phyloP scores from a whole-genome alignment of 1,140 invertebrate genomes.

The Rhagoletis pomonella region DNA sequence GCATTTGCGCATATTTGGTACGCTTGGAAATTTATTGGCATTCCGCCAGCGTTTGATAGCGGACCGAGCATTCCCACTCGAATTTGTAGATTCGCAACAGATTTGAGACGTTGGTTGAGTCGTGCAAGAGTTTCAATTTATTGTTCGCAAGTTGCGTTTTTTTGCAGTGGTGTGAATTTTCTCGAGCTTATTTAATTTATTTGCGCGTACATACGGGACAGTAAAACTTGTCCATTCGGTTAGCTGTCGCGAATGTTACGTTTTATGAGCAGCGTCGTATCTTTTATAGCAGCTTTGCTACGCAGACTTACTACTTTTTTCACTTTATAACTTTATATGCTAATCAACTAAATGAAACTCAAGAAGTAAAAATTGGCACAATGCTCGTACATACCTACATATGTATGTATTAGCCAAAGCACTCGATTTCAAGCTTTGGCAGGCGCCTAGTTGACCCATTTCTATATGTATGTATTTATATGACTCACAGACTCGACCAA shows the following conservation, averaged over 20 bases:
- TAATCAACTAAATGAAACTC: conserved; percentile 26
- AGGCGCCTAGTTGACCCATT: background rate
- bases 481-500: background rate
- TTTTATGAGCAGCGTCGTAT: background rate
- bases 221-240: background rate
- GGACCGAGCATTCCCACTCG: background rate
- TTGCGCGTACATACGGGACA: background rate
- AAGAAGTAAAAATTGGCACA: conserved; percentile 5
- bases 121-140: background rate
- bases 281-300: background rate
- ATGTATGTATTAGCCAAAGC: background rate
- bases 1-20: background rate
- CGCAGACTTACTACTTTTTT: background rate
- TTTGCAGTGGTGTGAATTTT: conserved; percentile 13
- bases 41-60: background rate
- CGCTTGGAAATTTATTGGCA: background rate
- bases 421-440: background rate
- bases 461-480: background rate
- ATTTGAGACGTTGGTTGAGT: background rate
- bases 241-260: background rate
- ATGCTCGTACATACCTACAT: background rate
- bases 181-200: conserved; percentile 26
- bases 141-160: background rate
- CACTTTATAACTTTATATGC: conserved; percentile 10
- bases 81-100: background rate